phyloP scores from a whole-genome alignment of 2,888 invertebrate species.

The Micoletzkya japonica region DNA sequence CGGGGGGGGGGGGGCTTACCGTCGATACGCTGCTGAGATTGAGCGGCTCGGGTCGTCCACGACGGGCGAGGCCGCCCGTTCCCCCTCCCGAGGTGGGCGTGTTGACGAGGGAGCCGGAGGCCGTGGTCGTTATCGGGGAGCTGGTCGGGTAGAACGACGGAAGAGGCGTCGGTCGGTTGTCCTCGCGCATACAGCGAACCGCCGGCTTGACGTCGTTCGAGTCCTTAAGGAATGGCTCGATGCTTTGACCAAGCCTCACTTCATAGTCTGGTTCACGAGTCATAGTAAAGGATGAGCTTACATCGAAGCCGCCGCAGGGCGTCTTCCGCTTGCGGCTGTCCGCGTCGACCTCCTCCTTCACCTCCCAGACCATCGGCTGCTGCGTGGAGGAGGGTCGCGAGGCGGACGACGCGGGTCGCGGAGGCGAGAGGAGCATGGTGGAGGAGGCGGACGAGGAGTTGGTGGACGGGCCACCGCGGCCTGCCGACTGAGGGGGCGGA shows the following conservation, averaged over 20 bases:
- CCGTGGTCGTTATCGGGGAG: neutral
- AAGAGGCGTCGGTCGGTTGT: no score
- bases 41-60: slow-evolving; percentile 31
- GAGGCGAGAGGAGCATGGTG: slow-evolving; percentile 14
- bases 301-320: slow-evolving; percentile 21
- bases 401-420: slow-evolving; percentile 4
- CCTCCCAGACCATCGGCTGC: neutral
- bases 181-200: no score
- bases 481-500: slow-evolving; percentile 1
- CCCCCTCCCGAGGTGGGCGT: slow-evolving; percentile 14
- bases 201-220: neutral
- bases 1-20: no score
- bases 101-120: neutral
- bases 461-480: neutral
- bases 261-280: neutral
- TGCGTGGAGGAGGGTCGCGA: neutral
- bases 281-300: neutral
- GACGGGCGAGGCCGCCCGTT: slow-evolving; percentile 5
- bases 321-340: slow-evolving; percentile 17
- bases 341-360: neutral
- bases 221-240: neutral
- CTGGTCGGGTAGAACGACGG: slow-evolving; percentile 1
- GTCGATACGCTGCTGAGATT: slow-evolving; percentile 27
- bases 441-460: slow-evolving; percentile 10
- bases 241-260: neutral